Evolutionary conservation across 2,888 invertebrate species (phyloP).

Genomic region (Pachymerium ferrugineum): DNA sequence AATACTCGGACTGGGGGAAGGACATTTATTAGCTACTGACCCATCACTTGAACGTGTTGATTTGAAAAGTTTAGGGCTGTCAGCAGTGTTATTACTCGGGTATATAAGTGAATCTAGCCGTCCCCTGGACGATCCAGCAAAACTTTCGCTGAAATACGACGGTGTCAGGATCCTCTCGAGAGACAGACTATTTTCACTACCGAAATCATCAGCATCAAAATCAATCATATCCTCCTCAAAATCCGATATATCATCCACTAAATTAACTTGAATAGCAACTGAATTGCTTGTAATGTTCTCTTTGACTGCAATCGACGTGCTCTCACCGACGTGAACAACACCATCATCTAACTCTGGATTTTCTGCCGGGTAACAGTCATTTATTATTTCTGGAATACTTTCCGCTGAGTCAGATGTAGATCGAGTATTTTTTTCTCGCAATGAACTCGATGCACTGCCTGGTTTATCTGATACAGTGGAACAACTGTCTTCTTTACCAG

Average conservation of each 20-base stretch:
- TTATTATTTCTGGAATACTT: neutral
- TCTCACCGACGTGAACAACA: slow-evolving; percentile 29
- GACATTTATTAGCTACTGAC: neutral
- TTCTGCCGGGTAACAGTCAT: neutral
- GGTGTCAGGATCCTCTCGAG: slow-evolving; percentile 29
- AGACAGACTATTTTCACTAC: slow-evolving; percentile 27
- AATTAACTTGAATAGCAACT: slow-evolving; percentile 35
- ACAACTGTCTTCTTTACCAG: neutral
- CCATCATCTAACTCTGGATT: slow-evolving; percentile 24
- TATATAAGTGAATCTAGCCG: slow-evolving; percentile 6
- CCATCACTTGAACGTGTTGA: neutral
- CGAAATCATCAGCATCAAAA: slow-evolving; percentile 17
- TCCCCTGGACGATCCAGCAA: slow-evolving; percentile 17
- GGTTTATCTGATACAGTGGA: neutral
- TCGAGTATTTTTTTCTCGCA: neutral
- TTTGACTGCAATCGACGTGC: slow-evolving; percentile 35
- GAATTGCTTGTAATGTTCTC: slow-evolving; percentile 36
- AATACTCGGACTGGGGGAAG: neutral
- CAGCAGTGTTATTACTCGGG: neutral
- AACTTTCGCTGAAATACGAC: slow-evolving; percentile 11
- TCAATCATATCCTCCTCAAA: slow-evolving; percentile 33
- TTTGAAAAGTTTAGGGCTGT: neutral
- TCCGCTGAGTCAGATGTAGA: neutral
- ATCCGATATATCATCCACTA: slow-evolving; percentile 35
- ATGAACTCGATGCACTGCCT: neutral